A percentile compares a stretch with the other conserved stretches of the same genome.
phyloP scores from a whole-genome alignment of 2,888 invertebrate species.

The Crioceris asparagi region DNA sequence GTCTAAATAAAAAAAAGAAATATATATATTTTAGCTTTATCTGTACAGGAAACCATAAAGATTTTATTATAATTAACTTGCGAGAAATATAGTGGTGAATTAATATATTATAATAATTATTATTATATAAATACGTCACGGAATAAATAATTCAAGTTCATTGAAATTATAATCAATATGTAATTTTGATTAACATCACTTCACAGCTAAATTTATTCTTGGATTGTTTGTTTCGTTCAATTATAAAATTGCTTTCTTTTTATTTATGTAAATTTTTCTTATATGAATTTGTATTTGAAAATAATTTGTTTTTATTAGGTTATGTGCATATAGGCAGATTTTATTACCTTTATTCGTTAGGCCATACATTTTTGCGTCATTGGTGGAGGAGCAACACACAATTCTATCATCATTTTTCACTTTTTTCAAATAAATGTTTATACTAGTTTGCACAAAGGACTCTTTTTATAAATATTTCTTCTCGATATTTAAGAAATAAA shows the following conservation, averaged over 20 bases:
- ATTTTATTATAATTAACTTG: slow-evolving; percentile 31
- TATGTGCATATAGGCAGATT: slow-evolving; percentile 17
- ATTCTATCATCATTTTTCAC: slow-evolving; percentile 20
- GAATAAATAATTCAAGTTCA: slow-evolving; percentile 22
- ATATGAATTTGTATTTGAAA: slow-evolving; percentile 19
- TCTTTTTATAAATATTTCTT: slow-evolving; percentile 30
- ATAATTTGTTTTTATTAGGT: slow-evolving; percentile 16
- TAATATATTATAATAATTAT: slow-evolving; percentile 20
- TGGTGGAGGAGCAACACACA: slow-evolving; percentile 25
- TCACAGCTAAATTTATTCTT: slow-evolving; percentile 16
- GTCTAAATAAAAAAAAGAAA: slow-evolving; percentile 28
- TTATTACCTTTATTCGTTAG: slow-evolving; percentile 14
- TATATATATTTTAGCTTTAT: slow-evolving; percentile 38
- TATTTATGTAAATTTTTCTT: slow-evolving; percentile 27
- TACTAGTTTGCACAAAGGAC: slow-evolving; percentile 27
- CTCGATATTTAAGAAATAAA: slow-evolving; percentile 33
- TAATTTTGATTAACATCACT: slow-evolving; percentile 20
- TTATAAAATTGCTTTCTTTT: slow-evolving; percentile 17
- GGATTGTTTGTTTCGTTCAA: slow-evolving; percentile 27
- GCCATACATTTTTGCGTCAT: slow-evolving; percentile 18
- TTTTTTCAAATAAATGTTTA: slow-evolving; percentile 20
- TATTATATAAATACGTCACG: slow-evolving; percentile 15
- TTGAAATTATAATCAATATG: not conserved
- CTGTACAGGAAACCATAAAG: slow-evolving; percentile 36
- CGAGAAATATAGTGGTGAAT: slow-evolving; percentile 32